Evolutionary conservation across 2,113 vertebrate species (phyloP).

Genomic region (Chiloscyllium plagiosum): DNA sequence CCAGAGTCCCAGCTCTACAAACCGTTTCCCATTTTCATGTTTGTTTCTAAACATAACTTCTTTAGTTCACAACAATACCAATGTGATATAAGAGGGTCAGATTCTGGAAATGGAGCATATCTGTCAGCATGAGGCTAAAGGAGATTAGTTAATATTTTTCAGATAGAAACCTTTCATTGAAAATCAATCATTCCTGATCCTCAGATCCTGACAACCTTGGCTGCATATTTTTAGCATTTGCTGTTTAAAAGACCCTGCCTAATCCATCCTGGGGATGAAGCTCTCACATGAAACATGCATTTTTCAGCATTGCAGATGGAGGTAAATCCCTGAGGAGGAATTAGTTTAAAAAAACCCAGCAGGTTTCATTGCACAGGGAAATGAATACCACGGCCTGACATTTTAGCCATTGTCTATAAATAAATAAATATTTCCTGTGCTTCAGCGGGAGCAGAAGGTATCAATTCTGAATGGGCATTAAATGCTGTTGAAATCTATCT

Average conservation of each 20-base stretch:
- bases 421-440: not conserved
- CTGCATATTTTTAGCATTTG: not conserved
- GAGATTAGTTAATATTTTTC: not conserved
- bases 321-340: not conserved
- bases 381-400: not conserved
- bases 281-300: not conserved
- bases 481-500: not conserved
- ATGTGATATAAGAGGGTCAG: not conserved
- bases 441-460: not conserved
- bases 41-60: not conserved
- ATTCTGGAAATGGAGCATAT: not conserved
- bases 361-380: not conserved
- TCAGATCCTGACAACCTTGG: not conserved
- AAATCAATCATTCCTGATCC: not conserved
- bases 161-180: not conserved
- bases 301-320: not conserved
- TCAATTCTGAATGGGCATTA: not conserved
- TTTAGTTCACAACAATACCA: not conserved
- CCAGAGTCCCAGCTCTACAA: not conserved
- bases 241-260: not conserved
- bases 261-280: not conserved
- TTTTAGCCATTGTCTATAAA: not conserved
- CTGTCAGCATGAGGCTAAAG: not conserved
- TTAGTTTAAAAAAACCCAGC: not conserved
- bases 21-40: not conserved